These are phyloP conservation scores for Drosophila sp. DNA, from an alignment of 1,140 invertebrate genomes.

Conservation along the genomic window DNA sequence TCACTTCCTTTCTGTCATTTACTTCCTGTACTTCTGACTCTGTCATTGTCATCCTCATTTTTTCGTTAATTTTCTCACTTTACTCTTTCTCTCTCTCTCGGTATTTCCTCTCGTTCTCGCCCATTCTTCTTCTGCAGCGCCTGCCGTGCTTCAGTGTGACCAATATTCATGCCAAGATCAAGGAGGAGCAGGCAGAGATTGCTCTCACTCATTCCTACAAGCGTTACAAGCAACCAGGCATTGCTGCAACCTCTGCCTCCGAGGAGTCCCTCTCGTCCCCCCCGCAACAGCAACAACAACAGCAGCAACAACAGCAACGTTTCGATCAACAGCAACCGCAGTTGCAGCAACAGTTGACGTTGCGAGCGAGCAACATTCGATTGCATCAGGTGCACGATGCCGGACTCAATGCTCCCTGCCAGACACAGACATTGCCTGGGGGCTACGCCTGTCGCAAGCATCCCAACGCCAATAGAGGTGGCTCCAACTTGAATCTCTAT, in stretches of 20 bases:
- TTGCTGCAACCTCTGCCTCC: neutral
- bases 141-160: slow-evolving; percentile 76
- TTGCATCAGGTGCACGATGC: slow-evolving; percentile 65
- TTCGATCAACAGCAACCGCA: slow-evolving; percentile 12
- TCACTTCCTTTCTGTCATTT: neutral
- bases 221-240: slow-evolving; percentile 55
- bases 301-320: slow-evolving; percentile 28
- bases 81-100: neutral
- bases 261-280: slow-evolving; percentile 17
- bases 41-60: neutral
- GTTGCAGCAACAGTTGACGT: slow-evolving; percentile 12
- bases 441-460: slow-evolving; percentile 66
- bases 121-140: slow-evolving; percentile 35
- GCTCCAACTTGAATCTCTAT: slow-evolving; percentile 63
- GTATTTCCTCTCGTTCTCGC: too few relatives aligned
- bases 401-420: slow-evolving; percentile 13
- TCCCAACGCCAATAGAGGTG: slow-evolving; percentile 43
- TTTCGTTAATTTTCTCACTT: neutral
- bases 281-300: slow-evolving; percentile 17
- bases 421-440: slow-evolving; percentile 60
- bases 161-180: slow-evolving; percentile 67
- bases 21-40: neutral
- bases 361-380: slow-evolving; percentile 34
- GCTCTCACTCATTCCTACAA: slow-evolving; percentile 68
- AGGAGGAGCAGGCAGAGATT: slow-evolving; percentile 47